Evolutionary conservation across 2,888 invertebrate genomes (phyloP), one percentile per base, ranked within the genome.

Genomic region (Ophion obscuratus): DNA sequence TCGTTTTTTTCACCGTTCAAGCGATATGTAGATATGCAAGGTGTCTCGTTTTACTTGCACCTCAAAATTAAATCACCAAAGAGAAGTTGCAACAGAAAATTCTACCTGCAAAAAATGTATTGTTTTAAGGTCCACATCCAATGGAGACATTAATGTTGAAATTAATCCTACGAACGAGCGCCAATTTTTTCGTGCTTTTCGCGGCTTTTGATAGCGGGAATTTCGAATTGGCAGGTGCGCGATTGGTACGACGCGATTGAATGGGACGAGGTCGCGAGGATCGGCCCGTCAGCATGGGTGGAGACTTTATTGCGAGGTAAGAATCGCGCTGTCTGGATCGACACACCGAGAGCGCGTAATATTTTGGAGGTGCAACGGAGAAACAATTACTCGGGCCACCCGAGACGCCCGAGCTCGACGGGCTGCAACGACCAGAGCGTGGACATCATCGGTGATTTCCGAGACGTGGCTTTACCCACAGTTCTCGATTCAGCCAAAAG

Each of bases 251-350:
- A 90, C 7, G 86, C 89, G 9, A 86, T 84, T 10, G 89, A 90
- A 75, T 92, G 91, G 91, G 90, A 92, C 77, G 83, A 90, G 10
- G 90, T 92, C 17, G 91, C 92, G 7, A 85, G 86, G 31, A 67
- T 92, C 36, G 92, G 92, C 75, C 89, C 89, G 14, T 88, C 88
- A 44, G 89, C 90, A 11, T 93, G 93, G 93, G 91, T 92, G 14
- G 83, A 84, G 5, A 84, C 90, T 84, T 89, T 90, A 79, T 87
- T 92, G 31, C 85, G 81, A 76, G 88, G 86, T 14, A 89, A 88
- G 40, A 89, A 88, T 81, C 89, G 90, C 5, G 86, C 91, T 14
- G 40, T 93, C 70, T 93, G 93, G 93, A 81, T 93, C 14, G 93
- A 93, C 76, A 92, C 90, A 0, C 88, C 89, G 31, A 80, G 83